Evolutionary conservation across 2,888 invertebrate genomes (phyloP).

Genomic region (Athalia rosae): DNA sequence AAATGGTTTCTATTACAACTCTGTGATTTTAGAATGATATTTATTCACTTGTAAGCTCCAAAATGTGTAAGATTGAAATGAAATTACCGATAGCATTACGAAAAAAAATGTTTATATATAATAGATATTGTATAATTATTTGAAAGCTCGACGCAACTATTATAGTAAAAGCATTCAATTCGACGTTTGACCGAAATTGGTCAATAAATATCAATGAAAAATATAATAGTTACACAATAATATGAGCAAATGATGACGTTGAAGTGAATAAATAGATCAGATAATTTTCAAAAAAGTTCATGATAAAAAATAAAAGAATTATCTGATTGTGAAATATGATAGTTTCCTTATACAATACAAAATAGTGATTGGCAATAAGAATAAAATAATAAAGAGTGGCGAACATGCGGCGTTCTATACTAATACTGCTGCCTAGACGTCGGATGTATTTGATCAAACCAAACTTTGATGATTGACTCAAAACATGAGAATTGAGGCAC

Average conservation of each 20-base stretch:
- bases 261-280: conserved; percentile 36
- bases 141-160: too few relatives aligned
- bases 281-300: conserved; percentile 33
- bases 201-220: conserved; percentile 32
- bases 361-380: conserved; percentile 59
- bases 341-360: conserved; percentile 56
- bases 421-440: conserved; percentile 70
- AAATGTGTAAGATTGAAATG: neutral
- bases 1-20: neutral
- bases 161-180: neutral
- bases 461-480: conserved; percentile 30
- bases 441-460: conserved; percentile 51
- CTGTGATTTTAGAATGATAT: conserved; percentile 16
- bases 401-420: conserved; percentile 65
- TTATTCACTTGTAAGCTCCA: conserved; percentile 21
- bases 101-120: neutral
- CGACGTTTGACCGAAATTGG: neutral
- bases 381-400: conserved; percentile 59
- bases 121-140: too few relatives aligned
- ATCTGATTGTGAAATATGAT: conserved; percentile 13
- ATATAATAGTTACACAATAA: conserved; percentile 1
- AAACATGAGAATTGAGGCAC: neutral
- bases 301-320: conserved; percentile 8
- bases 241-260: conserved; percentile 22
- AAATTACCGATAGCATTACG: neutral